Evolutionary conservation across 2,797 vertebrate species (phyloP), one percentile per base, ranked within the genome.

Genomic region (Bradypus variegatus): DNA sequence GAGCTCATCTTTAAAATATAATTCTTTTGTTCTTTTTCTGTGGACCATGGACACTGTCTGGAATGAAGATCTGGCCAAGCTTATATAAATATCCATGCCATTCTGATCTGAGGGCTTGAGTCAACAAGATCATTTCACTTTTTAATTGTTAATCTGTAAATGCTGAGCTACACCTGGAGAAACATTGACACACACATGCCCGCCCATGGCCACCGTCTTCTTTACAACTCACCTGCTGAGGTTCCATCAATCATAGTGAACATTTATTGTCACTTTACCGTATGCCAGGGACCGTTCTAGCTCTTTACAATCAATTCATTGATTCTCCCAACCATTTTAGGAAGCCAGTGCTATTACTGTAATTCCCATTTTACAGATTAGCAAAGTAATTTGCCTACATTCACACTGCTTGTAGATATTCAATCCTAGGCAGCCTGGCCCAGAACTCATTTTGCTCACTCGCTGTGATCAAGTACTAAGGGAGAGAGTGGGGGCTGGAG

Each of bases 241-340:
- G 13, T 7, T 23, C 81, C 9, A 0, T 19, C 23, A 38, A 3
- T 2, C 3, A 2, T n/a, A 12, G 69, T 6, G 13, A 16, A 7
- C 8, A 0, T 1, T 14, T 36, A 2, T 10, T 1, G 0, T 12
- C 33, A 27, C n/a, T 60, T 2, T 5, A 58, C 21, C 2, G 2
- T 13, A 1, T 11, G 45, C 84, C 72, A 19, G 82, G 53, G 12
- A 13, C 78, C 2, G 3, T 29, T 36, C 41, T 48, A 23, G 4
- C 45, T n/a, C 50, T 19, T 62, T 36, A 58, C 9, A 0, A 12
- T 8, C 38, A 33, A 4, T n/a, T 58, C 33, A 10, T 18, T 62
- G 3, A 25, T 11, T 18, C 13, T 88, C 67, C 12, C 80, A 50
- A 7, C 41, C n/a, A 69, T 29, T 80, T 5, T 31, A 3, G 6